phyloP scores from a whole-genome alignment of 2,888 invertebrate species.

The Lepidonotus clava region DNA sequence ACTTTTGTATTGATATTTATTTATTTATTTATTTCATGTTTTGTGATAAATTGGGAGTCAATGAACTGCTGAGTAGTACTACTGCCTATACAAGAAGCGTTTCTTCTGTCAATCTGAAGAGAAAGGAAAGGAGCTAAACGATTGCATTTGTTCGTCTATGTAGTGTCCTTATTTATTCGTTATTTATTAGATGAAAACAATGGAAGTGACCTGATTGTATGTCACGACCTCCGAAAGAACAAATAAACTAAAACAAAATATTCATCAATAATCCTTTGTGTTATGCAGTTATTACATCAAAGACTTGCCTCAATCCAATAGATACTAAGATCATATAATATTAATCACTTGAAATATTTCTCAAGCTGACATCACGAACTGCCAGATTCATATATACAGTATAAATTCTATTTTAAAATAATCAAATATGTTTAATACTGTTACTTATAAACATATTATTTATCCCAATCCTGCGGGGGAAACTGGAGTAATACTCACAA shows the following conservation, averaged over 20 bases:
- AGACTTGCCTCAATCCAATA: neutral
- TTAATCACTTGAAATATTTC: too few relatives aligned
- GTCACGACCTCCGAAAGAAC: neutral
- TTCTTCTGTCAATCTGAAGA: neutral
- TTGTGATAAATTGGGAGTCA: constrained; percentile 48
- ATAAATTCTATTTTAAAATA: too few relatives aligned
- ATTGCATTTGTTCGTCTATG: constrained; percentile 52
- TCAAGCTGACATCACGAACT: too few relatives aligned
- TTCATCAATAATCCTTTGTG: neutral
- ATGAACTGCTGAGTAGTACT: constrained; percentile 29
- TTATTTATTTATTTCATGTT: constrained; percentile 51
- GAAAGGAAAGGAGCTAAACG: neutral
- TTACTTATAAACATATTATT: too few relatives aligned
- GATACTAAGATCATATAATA: neutral
- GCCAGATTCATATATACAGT: too few relatives aligned
- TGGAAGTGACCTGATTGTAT: neutral
- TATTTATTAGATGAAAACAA: constrained; percentile 42
- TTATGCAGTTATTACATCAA: neutral
- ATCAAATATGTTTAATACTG: too few relatives aligned
- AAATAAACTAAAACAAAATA: neutral
- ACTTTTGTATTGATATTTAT: constrained; percentile 42
- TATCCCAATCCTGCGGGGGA: too few relatives aligned
- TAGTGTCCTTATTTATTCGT: constrained; percentile 45
- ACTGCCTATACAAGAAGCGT: constrained; percentile 5
- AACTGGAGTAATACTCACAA: too few relatives aligned